These are phyloP conservation scores for Brachypteracias leptosomus DNA, from an alignment of 2,113 vertebrate genomes.

Conservation along the genomic window DNA sequence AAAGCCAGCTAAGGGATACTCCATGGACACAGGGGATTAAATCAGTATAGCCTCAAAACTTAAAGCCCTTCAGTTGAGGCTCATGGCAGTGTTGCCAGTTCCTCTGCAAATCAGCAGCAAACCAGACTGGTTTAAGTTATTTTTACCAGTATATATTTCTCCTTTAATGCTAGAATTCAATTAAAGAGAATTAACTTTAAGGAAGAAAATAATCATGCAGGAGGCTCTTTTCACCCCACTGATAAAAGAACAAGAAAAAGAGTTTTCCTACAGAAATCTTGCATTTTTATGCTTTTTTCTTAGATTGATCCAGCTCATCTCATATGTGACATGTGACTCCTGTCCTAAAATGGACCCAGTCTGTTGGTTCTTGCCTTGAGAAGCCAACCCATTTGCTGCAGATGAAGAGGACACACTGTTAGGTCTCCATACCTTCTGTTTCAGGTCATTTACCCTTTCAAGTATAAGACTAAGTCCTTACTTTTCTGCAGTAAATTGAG, in stretches of 20 bases:
- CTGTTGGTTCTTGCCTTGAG: not conserved
- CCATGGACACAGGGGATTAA: rapidly evolving
- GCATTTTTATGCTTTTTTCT: not conserved
- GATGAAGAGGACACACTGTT: not conserved
- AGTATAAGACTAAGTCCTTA: not conserved
- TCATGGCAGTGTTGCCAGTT: not conserved
- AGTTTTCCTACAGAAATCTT: not conserved
- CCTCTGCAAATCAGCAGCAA: not conserved
- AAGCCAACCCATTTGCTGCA: not conserved
- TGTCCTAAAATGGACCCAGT: not conserved
- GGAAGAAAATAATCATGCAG: not conserved
- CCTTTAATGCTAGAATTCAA: not conserved
- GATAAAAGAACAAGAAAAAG: not conserved
- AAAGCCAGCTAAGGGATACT: not conserved
- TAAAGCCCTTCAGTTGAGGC: not conserved
- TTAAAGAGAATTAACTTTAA: not conserved
- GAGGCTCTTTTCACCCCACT: rapidly evolving
- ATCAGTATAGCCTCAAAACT: not conserved
- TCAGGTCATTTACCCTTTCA: not conserved
- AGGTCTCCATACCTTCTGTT: not conserved
- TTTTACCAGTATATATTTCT: not conserved
- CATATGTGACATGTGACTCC: not conserved
- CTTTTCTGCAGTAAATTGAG: not conserved
- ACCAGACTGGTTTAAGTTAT: not conserved
- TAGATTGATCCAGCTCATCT: not conserved